These are phyloP conservation scores for Lithophane leautieri DNA, from an alignment of 2,888 invertebrate genomes.

Conservation along the genomic window DNA sequence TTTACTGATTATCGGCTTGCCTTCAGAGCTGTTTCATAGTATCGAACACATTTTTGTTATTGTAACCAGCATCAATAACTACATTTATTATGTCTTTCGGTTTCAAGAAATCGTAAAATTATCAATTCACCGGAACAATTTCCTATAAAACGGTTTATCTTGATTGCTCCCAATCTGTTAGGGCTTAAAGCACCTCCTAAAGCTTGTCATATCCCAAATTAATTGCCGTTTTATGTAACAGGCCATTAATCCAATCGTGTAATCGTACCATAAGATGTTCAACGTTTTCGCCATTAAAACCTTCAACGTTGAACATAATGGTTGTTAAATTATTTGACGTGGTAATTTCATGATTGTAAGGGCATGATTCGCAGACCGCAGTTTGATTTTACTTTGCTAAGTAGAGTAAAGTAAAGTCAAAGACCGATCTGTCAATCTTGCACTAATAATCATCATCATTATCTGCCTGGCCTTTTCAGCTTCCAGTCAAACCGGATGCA, in stretches of 20 bases:
- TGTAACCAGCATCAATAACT: background rate
- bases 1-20: background rate
- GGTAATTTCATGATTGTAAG: background rate
- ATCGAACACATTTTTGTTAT: background rate
- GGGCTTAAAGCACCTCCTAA: slow-evolving; percentile 23
- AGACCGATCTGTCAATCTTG: no score
- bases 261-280: slow-evolving; percentile 33
- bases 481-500: no score
- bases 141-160: background rate
- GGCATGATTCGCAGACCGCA: no score
- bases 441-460: no score
- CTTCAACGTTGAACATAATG: slow-evolving; percentile 12
- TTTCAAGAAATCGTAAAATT: slow-evolving; percentile 5
- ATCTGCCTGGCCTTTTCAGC: no score
- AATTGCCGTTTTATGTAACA: slow-evolving; percentile 50
- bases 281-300: slow-evolving; percentile 20
- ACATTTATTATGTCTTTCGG: background rate
- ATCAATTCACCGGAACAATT: background rate
- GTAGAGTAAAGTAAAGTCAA: background rate
- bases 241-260: slow-evolving; percentile 21
- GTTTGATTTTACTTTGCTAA: no score
- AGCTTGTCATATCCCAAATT: slow-evolving; percentile 27
- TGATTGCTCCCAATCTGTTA: slow-evolving; percentile 24
- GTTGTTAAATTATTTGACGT: slow-evolving; percentile 6
- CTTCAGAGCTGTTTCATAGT: background rate